phyloP scores from a whole-genome alignment of 2,113 vertebrate genomes.

The Tringa solitaria region DNA sequence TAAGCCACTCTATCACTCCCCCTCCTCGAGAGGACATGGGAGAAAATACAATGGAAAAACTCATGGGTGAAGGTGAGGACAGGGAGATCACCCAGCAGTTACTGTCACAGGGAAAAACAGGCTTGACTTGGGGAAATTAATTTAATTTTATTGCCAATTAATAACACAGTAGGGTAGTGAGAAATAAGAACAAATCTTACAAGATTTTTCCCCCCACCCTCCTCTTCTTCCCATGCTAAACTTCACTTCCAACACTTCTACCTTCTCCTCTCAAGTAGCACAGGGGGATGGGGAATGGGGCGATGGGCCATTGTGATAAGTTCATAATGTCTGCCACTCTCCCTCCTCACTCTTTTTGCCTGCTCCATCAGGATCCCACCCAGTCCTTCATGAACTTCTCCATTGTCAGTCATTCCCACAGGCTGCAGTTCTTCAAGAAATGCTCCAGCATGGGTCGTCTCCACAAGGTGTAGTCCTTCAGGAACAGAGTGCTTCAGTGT shows the following conservation, averaged over 20 bases:
- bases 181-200: background rate
- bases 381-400: background rate
- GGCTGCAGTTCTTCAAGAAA: background rate
- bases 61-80: background rate
- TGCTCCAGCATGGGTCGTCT: background rate
- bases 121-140: background rate
- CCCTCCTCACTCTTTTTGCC: too few species aligned
- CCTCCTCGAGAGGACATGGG: background rate
- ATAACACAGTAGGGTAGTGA: background rate
- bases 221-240: background rate
- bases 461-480: background rate
- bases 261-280: background rate
- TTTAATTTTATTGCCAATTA: background rate
- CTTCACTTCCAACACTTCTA: background rate
- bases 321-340: too few species aligned
- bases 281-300: rapidly evolving
- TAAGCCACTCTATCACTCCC: background rate
- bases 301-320: background rate
- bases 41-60: background rate
- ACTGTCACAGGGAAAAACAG: background rate
- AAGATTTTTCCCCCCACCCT: background rate
- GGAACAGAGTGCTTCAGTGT: background rate
- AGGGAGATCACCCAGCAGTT: background rate
- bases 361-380: background rate
- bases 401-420: background rate